Percentiles rank a stretch among this genome's conserved stretches.
Evolutionary conservation across 2,797 vertebrate species (phyloP).

Genomic region (Gymnocypris eckloni): DNA sequence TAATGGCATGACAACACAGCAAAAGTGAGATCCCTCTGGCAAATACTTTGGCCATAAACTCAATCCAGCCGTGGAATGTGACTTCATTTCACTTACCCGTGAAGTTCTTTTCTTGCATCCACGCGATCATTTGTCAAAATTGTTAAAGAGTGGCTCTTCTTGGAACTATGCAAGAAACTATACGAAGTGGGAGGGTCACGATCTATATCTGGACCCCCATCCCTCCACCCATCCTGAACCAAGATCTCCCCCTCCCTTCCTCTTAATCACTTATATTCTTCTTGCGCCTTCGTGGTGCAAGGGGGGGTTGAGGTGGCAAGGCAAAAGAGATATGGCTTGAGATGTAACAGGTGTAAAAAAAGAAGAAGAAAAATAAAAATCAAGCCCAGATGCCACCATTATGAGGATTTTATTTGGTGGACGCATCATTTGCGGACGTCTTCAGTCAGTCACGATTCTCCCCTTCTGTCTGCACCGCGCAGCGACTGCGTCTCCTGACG

Average conservation of each 20-base stretch:
- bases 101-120: slow-evolving; percentile 59
- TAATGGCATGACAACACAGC: slow-evolving; percentile 2
- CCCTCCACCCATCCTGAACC: slow-evolving; percentile 57
- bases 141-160: slow-evolving; percentile 63
- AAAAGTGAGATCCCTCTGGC: neutral
- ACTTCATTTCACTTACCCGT: slow-evolving; percentile 70
- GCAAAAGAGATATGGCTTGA: slow-evolving; percentile 60
- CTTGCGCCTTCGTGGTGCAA: slow-evolving; percentile 81
- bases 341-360: slow-evolving; percentile 68
- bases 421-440: slow-evolving; percentile 87
- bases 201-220: slow-evolving; percentile 82
- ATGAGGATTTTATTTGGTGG: slow-evolving; percentile 84
- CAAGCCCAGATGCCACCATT: slow-evolving; percentile 78
- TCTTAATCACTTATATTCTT: slow-evolving; percentile 68
- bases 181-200: slow-evolving; percentile 92
- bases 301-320: slow-evolving; percentile 70
- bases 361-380: slow-evolving; percentile 37
- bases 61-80: slow-evolving; percentile 49
- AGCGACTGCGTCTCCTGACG: slow-evolving; percentile 97
- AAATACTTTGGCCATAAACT: slow-evolving; percentile 17
- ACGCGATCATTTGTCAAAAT: slow-evolving; percentile 62
- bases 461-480: slow-evolving; percentile 93
- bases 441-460: slow-evolving; percentile 98
- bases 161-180: slow-evolving; percentile 88
- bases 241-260: slow-evolving; percentile 56